Conservation (phyloP, 2,113 vertebrate species). For the Typhlomys cinereus region DNA sequence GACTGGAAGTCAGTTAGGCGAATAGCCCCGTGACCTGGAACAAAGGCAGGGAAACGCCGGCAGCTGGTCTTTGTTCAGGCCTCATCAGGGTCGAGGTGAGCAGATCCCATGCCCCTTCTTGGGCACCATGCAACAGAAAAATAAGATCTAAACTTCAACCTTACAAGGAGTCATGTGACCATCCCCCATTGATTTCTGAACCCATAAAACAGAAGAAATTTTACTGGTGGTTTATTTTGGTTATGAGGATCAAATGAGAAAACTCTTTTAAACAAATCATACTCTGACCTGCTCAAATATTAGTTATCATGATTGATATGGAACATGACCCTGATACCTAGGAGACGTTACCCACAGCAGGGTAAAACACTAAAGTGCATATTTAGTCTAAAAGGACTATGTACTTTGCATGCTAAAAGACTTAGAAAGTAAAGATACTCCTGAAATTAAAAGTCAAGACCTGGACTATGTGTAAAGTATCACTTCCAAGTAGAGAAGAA, state of each 20-base stretch:
- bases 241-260: slow-evolving; percentile 14
- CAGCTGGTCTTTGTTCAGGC: neutral
- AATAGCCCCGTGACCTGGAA: neutral
- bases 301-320: neutral
- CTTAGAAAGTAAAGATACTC: neutral
- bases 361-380: neutral
- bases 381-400: neutral
- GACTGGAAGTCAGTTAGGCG: neutral
- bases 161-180: neutral
- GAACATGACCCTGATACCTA: neutral
- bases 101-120: neutral
- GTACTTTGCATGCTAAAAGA: neutral
- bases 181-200: neutral
- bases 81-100: neutral
- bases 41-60: neutral
- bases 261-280: neutral
- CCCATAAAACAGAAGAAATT: neutral
- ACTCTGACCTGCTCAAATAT: neutral
- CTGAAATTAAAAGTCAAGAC: slow-evolving; percentile 15
- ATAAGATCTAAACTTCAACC: neutral
- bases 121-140: neutral
- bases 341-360: neutral
- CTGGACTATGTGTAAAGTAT: neutral
- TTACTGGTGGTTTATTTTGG: neutral
- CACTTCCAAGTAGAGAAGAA: neutral